Percentiles rank a stretch among this genome's conserved stretches.
Evolutionary conservation across 2,113 vertebrate genomes (phyloP).

Genomic region (Chitala chitala): DNA sequence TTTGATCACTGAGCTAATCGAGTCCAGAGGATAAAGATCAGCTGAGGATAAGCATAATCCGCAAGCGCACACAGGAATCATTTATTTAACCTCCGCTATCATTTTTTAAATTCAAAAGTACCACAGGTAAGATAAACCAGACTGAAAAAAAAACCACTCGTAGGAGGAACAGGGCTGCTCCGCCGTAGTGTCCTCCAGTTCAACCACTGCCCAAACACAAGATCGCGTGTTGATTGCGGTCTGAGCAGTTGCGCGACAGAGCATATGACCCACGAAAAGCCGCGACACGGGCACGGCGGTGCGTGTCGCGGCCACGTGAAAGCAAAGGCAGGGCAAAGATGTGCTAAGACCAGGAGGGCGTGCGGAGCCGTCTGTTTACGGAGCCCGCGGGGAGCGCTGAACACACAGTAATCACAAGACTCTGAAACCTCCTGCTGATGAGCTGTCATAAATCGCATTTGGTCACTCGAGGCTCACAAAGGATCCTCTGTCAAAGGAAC

Average conservation of each 20-base stretch:
- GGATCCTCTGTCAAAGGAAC: not conserved
- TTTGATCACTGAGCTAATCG: not conserved
- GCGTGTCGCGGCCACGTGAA: not conserved
- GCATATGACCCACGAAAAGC: slow-evolving; percentile 3
- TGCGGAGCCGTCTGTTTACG: not conserved
- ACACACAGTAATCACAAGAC: not conserved
- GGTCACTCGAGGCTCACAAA: not conserved
- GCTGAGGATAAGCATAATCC: not conserved
- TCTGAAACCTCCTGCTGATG: not conserved
- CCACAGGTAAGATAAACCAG: too few relatives aligned
- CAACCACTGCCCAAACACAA: not conserved
- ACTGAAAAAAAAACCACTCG: not conserved
- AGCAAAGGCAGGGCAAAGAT: not conserved
- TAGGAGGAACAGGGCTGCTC: not conserved
- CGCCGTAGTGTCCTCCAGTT: not conserved
- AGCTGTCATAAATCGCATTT: not conserved
- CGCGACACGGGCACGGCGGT: not conserved
- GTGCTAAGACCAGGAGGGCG: not conserved
- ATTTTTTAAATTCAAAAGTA: too few relatives aligned
- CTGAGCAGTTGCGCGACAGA: not conserved
- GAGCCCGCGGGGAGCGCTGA: not conserved
- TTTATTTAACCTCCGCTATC: not conserved
- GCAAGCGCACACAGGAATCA: not conserved
- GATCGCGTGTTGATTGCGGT: not conserved
- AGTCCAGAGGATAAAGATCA: not conserved